Evolutionary conservation across 2,113 vertebrate species (phyloP), one percentile per base, ranked within the genome.

Genomic region (Hipposideros armiger): DNA sequence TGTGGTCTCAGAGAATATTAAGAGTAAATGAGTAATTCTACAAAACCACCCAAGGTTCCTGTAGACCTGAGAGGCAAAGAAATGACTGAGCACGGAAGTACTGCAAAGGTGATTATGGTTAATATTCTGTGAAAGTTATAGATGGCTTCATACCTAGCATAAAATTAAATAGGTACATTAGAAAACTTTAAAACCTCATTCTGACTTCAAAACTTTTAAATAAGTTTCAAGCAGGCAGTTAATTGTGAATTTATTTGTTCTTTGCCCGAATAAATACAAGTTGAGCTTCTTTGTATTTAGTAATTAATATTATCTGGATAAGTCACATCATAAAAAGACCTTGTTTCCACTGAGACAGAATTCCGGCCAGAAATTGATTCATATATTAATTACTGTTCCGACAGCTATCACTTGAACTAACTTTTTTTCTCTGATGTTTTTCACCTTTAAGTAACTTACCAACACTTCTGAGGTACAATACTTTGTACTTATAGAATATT

Each of bases 121-220:
- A 92, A 95, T 93, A 90, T 26, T 26, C 87, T 72, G 90, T 95
- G 86, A 95, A 90, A 81, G 62, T 91, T 76, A 83, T 16, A 93
- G 92, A 82, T 4, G 20, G 54, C 69, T 94, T 96, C 85, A 93
- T 86, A 70, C 45, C 93, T 93, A 96, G 56, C 93, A 91, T 92
- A 89, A 95, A 95, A 95, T 94, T 93, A 92, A 97, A 86, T 54
- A 89, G 86, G 67, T 73, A 83, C 15, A 45, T 95, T 94, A 91
- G 83, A 50, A 90, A 94, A 52, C n/a, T 85, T 94, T 87, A 87
- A 97, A 92, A 85, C 47, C 24, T 91, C 72, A 77, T 84, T 93
- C 45, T 30, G 81, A 82, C 87, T 95, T 81, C 28, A 83, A 80
- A 96, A 78, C 30, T 88, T 95, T 89, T 88, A 94, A 87, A 74